These are phyloP conservation scores for Lagenorhynchus albirostris DNA, from an alignment of 2,113 vertebrate species.

Conservation along the genomic window DNA sequence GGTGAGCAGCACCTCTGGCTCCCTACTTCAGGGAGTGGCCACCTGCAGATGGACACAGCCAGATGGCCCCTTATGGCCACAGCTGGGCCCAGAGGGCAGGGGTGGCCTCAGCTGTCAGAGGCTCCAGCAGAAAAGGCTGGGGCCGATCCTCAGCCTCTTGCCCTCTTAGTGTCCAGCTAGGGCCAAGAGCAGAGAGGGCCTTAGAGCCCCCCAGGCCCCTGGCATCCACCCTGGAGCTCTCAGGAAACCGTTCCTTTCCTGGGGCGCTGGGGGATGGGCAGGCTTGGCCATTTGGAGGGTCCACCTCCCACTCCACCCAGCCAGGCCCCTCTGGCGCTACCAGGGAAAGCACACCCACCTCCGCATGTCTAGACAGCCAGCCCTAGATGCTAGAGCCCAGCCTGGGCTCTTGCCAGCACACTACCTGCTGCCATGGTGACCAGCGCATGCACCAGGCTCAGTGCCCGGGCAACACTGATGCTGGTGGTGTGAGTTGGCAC, in stretches of 20 bases:
- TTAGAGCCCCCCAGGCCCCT: background rate
- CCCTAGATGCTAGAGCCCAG: background rate
- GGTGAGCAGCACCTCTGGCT: fast-evolving
- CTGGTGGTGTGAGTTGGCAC: slow-evolving; percentile 27
- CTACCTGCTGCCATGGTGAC: slow-evolving; percentile 11
- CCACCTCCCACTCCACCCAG: background rate
- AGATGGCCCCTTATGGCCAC: background rate
- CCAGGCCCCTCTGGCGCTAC: background rate
- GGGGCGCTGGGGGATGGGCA: background rate
- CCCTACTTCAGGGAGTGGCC: background rate
- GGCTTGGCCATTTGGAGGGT: background rate
- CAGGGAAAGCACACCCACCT: background rate
- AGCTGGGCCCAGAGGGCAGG: background rate
- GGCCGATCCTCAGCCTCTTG: background rate
- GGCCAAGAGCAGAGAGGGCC: background rate
- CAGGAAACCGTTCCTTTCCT: background rate
- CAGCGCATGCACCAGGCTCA: background rate
- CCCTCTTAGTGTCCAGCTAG: background rate
- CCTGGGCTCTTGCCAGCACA: background rate
- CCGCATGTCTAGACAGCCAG: fast-evolving
- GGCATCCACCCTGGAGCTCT: background rate
- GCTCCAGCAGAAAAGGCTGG: background rate
- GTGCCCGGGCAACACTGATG: background rate
- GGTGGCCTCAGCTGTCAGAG: background rate
- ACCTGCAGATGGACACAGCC: background rate